Conservation (phyloP, 2,113 vertebrate species). For the Deroptyus accipitrinus region DNA sequence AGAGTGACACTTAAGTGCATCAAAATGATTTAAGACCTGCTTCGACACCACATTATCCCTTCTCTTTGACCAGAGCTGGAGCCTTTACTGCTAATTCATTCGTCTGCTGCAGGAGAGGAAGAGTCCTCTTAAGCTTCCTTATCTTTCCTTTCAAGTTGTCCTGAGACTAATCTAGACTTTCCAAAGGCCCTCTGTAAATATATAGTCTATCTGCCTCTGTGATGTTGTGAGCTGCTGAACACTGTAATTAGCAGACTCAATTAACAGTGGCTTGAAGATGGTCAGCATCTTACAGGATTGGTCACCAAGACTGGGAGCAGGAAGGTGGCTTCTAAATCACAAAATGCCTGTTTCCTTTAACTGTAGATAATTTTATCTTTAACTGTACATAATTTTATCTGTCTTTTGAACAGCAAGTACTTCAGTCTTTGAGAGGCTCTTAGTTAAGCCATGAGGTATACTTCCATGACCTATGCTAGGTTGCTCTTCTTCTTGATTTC, state of each 20-base stretch:
- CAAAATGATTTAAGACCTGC: slow-evolving; percentile 52
- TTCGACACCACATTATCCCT: slow-evolving; percentile 46
- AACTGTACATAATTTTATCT: not conserved
- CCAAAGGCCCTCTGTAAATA: slow-evolving; percentile 2
- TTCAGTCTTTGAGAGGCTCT: not conserved
- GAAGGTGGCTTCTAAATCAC: not conserved
- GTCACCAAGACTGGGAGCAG: not conserved
- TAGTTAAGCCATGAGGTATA: not conserved
- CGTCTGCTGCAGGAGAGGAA: slow-evolving; percentile 12
- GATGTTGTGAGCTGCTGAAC: not conserved
- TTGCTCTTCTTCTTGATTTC: not conserved
- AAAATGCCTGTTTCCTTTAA: not conserved
- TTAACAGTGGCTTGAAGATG: not conserved
- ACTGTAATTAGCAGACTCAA: not conserved
- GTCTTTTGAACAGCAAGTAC: not conserved
- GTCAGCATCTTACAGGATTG: not conserved
- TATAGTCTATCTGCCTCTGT: not conserved
- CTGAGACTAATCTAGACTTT: not conserved
- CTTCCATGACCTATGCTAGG: not conserved
- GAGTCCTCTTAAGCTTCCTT: slow-evolving; percentile 51
- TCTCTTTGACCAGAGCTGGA: slow-evolving; percentile 53
- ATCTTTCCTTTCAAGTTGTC: slow-evolving; percentile 54
- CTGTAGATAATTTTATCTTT: not conserved
- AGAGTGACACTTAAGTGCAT: slow-evolving; percentile 12
- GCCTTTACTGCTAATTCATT: slow-evolving; percentile 43